Evolutionary conservation across 23 tunicate species (phyloP), one percentile per base, ranked within the genome.

Genomic region (Phallusia fumigata): DNA sequence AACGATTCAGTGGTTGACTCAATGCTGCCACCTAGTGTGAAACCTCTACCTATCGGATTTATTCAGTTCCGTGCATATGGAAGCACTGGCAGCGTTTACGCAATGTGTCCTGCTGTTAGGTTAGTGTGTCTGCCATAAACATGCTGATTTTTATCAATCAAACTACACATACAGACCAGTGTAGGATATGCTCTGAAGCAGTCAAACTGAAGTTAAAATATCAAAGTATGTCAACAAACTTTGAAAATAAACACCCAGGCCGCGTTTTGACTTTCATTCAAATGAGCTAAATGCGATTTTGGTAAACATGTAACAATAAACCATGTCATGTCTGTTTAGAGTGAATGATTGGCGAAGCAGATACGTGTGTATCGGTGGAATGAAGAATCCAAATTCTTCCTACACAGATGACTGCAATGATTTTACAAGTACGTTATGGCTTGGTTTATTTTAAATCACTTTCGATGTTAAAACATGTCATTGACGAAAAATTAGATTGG

Each of bases 1-100:
- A 24, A 58, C 69, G 69, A 21, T 24, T 58, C 69, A 21, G 69
- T 21, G 26, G 69, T 58, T 3, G 16, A 58, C 69, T 58, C 69
- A 3, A 58, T 58, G 69, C 69, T 58, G 69, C 69, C 69, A 58
- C 69, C 69, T 6, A 58, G 69, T 58, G 69, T 58, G 13, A 58
- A 58, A 24, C 69, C 69, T 58, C 28, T 58, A 58, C 69, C 69
- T 1, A 58, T 24, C 28, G 69, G 69, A 1, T 58, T 58, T 58
- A 13, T 58, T 58, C 69, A 58, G 28, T 58, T 58, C 13, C 69
- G 69, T 3, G 69, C 69, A 6, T 58, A 58, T 24, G 69, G 69
- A 22, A 13, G 26, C 1, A 58, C 69, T 58, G 69, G 69, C 3
- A 58, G 69, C 69, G 69, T 58, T 16, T 58, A 58, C 28, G 69